A percentile compares a stretch with the other conserved stretches of the same genome.
Evolutionary conservation across 2,797 vertebrate species (phyloP).

Genomic region (Lateolabrax maculatus): DNA sequence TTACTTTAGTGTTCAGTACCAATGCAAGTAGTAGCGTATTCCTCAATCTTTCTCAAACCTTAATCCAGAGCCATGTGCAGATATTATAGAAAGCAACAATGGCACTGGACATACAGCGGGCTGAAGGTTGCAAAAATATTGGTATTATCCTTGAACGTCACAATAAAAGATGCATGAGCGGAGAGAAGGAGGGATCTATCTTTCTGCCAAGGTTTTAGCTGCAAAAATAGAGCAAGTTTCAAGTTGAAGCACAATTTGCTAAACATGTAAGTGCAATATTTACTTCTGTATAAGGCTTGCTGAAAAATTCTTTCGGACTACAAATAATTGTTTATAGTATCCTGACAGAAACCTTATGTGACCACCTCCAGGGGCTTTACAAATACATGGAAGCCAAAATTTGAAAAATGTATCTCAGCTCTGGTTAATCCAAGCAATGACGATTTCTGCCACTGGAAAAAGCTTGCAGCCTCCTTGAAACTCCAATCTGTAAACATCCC

Average conservation of each 20-base stretch:
- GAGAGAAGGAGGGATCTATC: slow-evolving; percentile 4
- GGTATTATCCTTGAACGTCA: slow-evolving; percentile 20
- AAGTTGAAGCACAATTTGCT: slow-evolving; percentile 26
- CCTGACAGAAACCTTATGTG: slow-evolving; percentile 17
- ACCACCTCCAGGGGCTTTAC: slow-evolving; percentile 9
- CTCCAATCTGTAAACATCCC: slow-evolving; percentile 12
- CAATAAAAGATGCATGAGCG: slow-evolving; percentile 19
- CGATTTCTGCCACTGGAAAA: slow-evolving; percentile 23
- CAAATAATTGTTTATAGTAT: not conserved
- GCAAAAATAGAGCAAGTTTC: slow-evolving; percentile 43
- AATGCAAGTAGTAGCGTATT: no score
- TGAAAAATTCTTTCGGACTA: slow-evolving; percentile 15
- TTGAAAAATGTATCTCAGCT: slow-evolving; percentile 18
- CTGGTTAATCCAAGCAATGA: slow-evolving; percentile 16
- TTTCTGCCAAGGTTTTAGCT: slow-evolving; percentile 35
- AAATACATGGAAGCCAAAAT: slow-evolving; percentile 14
- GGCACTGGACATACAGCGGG: not conserved
- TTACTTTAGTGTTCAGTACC: no score
- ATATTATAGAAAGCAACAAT: not conserved
- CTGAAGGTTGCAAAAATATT: slow-evolving; percentile 8
- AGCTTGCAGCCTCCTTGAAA: not conserved
- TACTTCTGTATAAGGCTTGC: slow-evolving; percentile 21
- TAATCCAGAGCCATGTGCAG: not conserved
- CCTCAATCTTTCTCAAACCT: not conserved
- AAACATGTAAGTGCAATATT: slow-evolving; percentile 29